A percentile compares a stretch with the other conserved stretches of the same genome.
Conservation (phyloP, 2,797 vertebrate species). For the Sciurus carolinensis region DNA sequence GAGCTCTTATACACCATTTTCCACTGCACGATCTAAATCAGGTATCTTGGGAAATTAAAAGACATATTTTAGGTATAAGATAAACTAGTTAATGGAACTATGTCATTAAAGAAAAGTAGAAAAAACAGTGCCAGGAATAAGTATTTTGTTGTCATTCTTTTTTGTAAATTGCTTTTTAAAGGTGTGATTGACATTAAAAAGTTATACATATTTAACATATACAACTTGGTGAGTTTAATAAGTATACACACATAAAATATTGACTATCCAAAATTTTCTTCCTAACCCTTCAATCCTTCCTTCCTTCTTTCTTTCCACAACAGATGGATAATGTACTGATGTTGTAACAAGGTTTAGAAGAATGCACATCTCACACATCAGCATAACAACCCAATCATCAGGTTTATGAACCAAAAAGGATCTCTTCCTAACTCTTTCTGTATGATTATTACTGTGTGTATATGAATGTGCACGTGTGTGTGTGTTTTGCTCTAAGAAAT, state of each 20-base stretch:
- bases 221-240: not conserved
- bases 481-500: not conserved
- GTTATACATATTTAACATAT: not conserved
- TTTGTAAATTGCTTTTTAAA: not conserved
- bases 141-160: not conserved
- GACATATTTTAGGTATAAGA: not conserved
- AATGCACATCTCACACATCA: too few species aligned
- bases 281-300: not conserved
- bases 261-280: not conserved
- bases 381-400: too few species aligned
- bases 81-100: not conserved
- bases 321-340: too few species aligned
- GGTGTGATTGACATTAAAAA: not conserved
- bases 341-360: too few species aligned
- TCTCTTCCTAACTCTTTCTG: too few species aligned
- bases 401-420: too few species aligned
- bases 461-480: not conserved
- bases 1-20: not conserved
- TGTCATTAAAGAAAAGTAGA: not conserved
- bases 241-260: not conserved
- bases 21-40: not conserved
- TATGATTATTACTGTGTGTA: too few species aligned
- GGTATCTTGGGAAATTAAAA: not conserved
- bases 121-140: not conserved
- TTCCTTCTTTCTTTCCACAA: too few species aligned